Evolutionary conservation across 1,140 invertebrate genomes (phyloP), one percentile per base, ranked within the genome.

Genomic region (Diorhabda elongata): DNA sequence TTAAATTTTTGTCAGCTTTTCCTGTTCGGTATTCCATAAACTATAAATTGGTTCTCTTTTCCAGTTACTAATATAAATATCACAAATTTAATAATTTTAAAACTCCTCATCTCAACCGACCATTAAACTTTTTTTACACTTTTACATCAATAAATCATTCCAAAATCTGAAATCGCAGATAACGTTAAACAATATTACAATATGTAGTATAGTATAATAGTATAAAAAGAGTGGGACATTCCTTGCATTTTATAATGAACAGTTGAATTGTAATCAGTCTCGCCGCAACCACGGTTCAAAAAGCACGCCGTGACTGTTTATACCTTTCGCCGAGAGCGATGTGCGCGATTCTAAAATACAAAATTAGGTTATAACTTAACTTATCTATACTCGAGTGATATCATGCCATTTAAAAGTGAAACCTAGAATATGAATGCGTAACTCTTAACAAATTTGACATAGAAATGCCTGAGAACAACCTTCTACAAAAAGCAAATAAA

Each of bases 171-270:
- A 52, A 52, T 52, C 47, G n/a, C 6, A 52, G 47, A 52, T 52
- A 52, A 52, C 47, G 4, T 52, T 6, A 52, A 52, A 8, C 4
- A 52, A 52, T 8, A 52, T 26, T 26, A 26, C 26, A 26, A 26
- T 26, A 26, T 26, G 26, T 26, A 26, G 26, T 26, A 26, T 26
- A 52, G n/a, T 9, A 62, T 44, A 8, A 44, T 62, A n/a, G 7
- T 62, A 44, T 44, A 7, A 52, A 26, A 62, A 62, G 61, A 62
- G 61, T 62, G 61, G 61, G 61, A 62, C 61, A 44, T 44, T 43
- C 43, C n/a, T 44, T 26, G 58, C 26, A 59, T 42, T 44, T 62
- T 62, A 62, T 44, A 62, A 42, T 43, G 44, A 62, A 62, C 44
- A 44, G 61, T 62, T 52, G n/a, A 62, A 44, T 62, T 44, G 61